Base-by-base conservation (phyloP, 2,797 vertebrate species). In the Sebastes elongatus region DNA sequence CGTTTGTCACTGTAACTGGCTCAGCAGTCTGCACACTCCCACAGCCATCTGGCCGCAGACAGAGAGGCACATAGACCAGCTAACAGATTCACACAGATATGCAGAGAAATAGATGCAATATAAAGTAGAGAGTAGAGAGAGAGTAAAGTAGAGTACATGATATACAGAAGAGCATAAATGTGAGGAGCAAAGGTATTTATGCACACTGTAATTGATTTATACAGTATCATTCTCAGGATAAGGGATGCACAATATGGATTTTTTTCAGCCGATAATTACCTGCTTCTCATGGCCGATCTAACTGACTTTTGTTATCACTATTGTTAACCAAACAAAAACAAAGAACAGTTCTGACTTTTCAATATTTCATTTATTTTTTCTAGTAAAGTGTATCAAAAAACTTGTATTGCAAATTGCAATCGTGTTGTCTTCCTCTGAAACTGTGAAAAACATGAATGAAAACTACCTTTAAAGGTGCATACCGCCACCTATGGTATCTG, bases 11-110 rank as follows among this genome's bases (percentile, higher is more conserved):
- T 72, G 85, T 90, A 75, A 76, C 86, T 74, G 81, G 74, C 83
- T 71, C 63, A 55, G 28, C 64, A 70, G 80, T 61, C 80, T 74
- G 88, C 77, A 59, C 73, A 88, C 90, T 88, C 93, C 92, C 89
- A 94, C 94, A 86, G 84, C 91, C 94, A 94, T 93, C 93, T 94
- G 94, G 85, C 55, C 70, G 23, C 73, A 23, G 72, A 85, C 60
- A 70, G 33, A 69, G 78, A 87, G 71, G 64, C 75, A 68, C 71
- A 71, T 10, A 63, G 28, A 80, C 42, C 25, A 73, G 80, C 14
- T 32, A 70, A 33, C 60, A 68, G 33, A 86, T 65, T 82, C 59
- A 71, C 57, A 59, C 27, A 76, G 67, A 74, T 53, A 27, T 59
- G 65, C 66, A 72, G 18, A 80, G 49, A 71, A 16, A 35, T 22